Conservation (phyloP, 2,113 vertebrate species). For the Cephalopterus ornatus region DNA sequence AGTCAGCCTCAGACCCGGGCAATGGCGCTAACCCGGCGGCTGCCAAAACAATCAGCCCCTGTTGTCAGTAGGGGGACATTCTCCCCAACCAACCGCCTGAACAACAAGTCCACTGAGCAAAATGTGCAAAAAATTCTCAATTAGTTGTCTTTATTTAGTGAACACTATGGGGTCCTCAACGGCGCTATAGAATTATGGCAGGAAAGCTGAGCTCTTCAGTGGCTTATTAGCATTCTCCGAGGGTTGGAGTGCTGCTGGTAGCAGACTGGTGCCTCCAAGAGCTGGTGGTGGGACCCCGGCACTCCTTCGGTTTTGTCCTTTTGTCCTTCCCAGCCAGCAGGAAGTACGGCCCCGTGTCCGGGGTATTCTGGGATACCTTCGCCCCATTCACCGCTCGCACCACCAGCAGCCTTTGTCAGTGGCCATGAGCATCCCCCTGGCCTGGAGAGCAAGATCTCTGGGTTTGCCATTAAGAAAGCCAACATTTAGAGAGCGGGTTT, state of each 20-base stretch:
- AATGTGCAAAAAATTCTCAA: conserved; percentile 88
- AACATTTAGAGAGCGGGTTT: neutral
- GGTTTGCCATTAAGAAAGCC: neutral
- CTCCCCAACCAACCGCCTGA: conserved; percentile 76
- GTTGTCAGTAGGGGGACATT: conserved; percentile 79
- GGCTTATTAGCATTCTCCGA: conserved; percentile 84
- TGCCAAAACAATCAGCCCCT: conserved; percentile 76
- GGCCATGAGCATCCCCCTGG: conserved; percentile 51
- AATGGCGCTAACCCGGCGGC: conserved; percentile 62
- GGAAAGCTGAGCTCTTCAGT: conserved; percentile 79
- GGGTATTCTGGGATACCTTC: conserved; percentile 80
- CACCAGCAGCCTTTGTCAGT: conserved; percentile 60
- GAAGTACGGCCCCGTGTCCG: conserved; percentile 72
- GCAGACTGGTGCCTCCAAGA: conserved; percentile 78
- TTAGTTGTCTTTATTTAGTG: conserved; percentile 87
- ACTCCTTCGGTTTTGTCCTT: conserved; percentile 77
- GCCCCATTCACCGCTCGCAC: conserved; percentile 60
- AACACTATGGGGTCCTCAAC: conserved; percentile 82
- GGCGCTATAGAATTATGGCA: conserved; percentile 82
- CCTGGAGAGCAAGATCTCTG: conserved; percentile 34
- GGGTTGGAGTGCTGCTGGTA: conserved; percentile 77
- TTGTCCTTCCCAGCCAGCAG: conserved; percentile 79
- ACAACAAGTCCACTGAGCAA: conserved; percentile 78
- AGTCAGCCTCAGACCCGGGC: conserved; percentile 69
- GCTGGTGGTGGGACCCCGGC: conserved; percentile 78